These are phyloP conservation scores for Hypothenemus hampei DNA, from an alignment of 1,140 invertebrate genomes.

Conservation along the genomic window DNA sequence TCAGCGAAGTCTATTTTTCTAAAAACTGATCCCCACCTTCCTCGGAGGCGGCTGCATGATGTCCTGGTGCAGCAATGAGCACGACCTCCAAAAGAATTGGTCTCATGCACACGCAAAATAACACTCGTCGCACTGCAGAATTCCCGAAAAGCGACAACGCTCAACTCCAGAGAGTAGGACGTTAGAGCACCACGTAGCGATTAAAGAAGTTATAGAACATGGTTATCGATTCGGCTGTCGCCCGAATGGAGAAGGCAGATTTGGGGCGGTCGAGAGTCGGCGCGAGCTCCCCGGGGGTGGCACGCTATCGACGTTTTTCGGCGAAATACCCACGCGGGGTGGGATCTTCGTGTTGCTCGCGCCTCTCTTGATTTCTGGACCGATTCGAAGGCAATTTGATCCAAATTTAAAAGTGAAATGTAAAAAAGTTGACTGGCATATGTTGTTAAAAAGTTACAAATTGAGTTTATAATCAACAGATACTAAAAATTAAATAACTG, in stretches of 20 bases:
- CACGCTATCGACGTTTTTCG: slow-evolving; percentile 16
- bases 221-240: slow-evolving; percentile 15
- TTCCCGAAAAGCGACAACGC: not conserved
- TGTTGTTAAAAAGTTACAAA: too few relatives aligned
- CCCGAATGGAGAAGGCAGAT: slow-evolving; percentile 13
- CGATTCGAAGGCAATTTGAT: too few relatives aligned
- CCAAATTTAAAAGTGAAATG: too few relatives aligned
- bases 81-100: slow-evolving; percentile 1
- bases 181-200: slow-evolving; percentile 11
- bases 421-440: too few relatives aligned
- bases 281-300: slow-evolving; percentile 6
- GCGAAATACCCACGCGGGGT: too few relatives aligned
- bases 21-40: slow-evolving; percentile 53
- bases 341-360: too few relatives aligned
- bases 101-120: slow-evolving; percentile 17
- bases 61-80: slow-evolving; percentile 1
- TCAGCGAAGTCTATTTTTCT: too few relatives aligned
- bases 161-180: not conserved
- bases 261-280: slow-evolving; percentile 12
- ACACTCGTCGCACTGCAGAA: slow-evolving; percentile 9
- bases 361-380: too few relatives aligned
- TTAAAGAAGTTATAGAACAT: slow-evolving; percentile 9
- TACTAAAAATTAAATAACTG: too few relatives aligned
- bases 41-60: slow-evolving; percentile 69
- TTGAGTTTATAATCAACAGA: too few relatives aligned